Evolutionary conservation across 2,888 invertebrate species (phyloP), one percentile per base, ranked within the genome.

Genomic region (Hyposoter didymator): DNA sequence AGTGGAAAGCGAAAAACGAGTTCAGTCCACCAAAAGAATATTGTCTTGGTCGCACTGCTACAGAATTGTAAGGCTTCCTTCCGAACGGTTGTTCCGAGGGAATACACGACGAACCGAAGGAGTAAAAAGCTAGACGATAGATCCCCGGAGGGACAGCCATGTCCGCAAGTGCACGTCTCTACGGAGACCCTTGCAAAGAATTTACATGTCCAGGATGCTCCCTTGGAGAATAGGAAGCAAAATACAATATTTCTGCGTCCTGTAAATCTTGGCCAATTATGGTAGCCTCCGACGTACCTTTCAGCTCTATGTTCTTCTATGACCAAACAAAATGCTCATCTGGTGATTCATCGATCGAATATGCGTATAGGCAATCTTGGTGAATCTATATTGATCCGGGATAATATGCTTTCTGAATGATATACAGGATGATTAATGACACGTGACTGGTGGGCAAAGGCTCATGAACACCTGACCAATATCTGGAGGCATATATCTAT

Each of bases 61-160:
- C 74, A 62, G 64, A 78, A 84, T 84, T 74, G 74, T 70, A 74
- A 82, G 69, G 67, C 32, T 81, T 64, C 75, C 43, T 45, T 72
- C 17, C 74, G 67, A 55, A 45, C 47, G 43, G 22, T 35, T 19
- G 72, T 32, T 39, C 49, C 66, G 32, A 32, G 39, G 74, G 28
- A 73, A 74, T 82, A 81, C 52, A 78, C 39, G n/a, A 59, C 12
- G 22, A 73, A 43, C 19, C 28, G 17, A 67, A 39, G 32, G 39
- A 70, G 52, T 55, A 45, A 70, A 47, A 64, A 45, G 43, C 73
- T 55, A 45, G 69, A 62, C 52, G 66, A 55, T 49, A 43, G 67
- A 59, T 52, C 78, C 64, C 84, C 84, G 7, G 19, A 55, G 78
- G 82, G 73, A 74, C 69, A 28, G n/a, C 62, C 43, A 82, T 78